phyloP scores from a whole-genome alignment of 2,113 vertebrate genomes.

The Mustela nigripes region DNA sequence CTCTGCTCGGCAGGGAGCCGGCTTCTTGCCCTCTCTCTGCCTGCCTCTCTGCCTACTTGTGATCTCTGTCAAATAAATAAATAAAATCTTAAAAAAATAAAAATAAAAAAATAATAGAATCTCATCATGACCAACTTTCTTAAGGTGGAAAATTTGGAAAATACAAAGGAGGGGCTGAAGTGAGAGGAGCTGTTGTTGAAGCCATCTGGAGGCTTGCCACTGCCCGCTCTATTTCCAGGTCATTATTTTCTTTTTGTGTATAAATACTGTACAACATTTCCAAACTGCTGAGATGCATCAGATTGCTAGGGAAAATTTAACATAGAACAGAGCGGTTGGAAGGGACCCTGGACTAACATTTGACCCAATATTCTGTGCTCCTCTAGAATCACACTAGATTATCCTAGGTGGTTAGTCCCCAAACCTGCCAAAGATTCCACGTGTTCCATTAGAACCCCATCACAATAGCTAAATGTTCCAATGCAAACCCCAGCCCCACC shows the following conservation, averaged over 20 bases:
- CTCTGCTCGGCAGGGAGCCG: no score
- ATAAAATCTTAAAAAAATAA: no score
- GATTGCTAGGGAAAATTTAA: not conserved
- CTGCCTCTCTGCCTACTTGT: no score
- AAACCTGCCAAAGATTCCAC: not conserved
- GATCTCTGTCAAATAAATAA: no score
- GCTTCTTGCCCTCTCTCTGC: no score
- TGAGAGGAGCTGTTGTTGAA: not conserved
- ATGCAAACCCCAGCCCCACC: not conserved
- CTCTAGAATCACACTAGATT: not conserved
- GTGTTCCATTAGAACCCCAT: not conserved
- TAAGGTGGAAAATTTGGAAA: not conserved
- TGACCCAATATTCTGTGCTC: not conserved
- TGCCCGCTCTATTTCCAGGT: not conserved
- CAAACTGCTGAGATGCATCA: not conserved
- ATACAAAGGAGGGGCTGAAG: not conserved
- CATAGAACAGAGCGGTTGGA: not conserved
- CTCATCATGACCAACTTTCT: not conserved
- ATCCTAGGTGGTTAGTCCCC: not conserved
- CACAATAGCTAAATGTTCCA: not conserved
- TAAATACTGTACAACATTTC: not conserved
- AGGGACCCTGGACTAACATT: not conserved
- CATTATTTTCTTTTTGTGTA: not conserved
- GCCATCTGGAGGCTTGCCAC: accelerated
- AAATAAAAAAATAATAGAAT: not conserved